Conservation (phyloP, 2,113 vertebrate species). For the Mesembrinibis cayennensis region DNA sequence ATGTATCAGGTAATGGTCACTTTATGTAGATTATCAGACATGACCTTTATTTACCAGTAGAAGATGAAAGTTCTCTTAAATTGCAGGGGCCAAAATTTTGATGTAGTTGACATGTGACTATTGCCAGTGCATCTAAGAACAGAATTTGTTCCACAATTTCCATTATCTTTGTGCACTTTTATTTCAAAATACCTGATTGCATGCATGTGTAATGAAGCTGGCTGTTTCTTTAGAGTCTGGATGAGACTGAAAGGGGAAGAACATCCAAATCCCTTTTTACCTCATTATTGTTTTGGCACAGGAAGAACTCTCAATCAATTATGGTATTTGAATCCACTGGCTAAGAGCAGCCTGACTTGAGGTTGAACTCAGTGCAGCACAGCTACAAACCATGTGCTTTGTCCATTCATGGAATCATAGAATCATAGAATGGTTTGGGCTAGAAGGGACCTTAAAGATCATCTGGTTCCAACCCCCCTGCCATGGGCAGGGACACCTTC, state of each 20-base stretch:
- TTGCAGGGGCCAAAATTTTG: background rate
- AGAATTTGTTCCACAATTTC: background rate
- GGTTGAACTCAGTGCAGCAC: background rate
- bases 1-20: background rate
- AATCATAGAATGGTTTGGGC: too few relatives aligned
- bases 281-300: background rate
- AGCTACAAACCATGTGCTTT: background rate
- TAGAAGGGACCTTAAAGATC: too few relatives aligned
- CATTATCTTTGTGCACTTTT: fast-evolving
- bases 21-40: background rate
- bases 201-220: background rate
- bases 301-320: background rate
- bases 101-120: background rate
- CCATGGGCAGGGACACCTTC: too few relatives aligned
- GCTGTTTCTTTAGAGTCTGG: background rate
- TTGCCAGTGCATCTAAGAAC: background rate
- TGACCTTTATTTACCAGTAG: background rate
- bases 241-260: background rate
- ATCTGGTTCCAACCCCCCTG: too few relatives aligned
- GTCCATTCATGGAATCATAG: background rate
- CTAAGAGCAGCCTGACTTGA: background rate
- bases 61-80: background rate
- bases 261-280: background rate
- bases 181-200: background rate
- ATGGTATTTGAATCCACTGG: background rate